phyloP scores from a whole-genome alignment of 1,140 invertebrate species.

The Atta texana region DNA sequence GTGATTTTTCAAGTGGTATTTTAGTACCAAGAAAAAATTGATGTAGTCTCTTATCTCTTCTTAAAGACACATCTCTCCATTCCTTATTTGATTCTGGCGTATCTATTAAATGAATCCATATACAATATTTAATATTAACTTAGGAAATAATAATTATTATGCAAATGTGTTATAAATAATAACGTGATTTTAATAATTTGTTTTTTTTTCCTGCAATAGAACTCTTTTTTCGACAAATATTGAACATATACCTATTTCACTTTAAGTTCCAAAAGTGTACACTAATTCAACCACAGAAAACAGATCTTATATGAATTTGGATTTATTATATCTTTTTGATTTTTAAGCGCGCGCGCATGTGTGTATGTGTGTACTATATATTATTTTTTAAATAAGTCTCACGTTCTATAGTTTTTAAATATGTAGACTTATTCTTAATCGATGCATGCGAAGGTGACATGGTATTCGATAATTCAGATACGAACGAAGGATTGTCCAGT shows the following conservation, averaged over 20 bases:
- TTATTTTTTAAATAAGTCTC: slow-evolving; percentile 52
- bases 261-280: too few species aligned
- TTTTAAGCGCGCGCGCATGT: background rate
- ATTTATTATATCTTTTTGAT: background rate
- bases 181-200: background rate
- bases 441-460: slow-evolving; percentile 74
- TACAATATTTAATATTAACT: background rate
- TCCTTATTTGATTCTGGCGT: slow-evolving; percentile 56
- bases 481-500: slow-evolving; percentile 80
- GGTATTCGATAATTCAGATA: slow-evolving; percentile 74
- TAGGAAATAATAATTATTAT: background rate
- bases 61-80: slow-evolving; percentile 55
- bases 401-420: slow-evolving; percentile 71
- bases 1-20: slow-evolving; percentile 91
- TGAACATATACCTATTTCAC: too few species aligned
- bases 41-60: slow-evolving; percentile 71
- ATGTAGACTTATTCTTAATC: slow-evolving; percentile 67
- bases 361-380: background rate
- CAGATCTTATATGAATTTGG: background rate
- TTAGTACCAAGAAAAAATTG: slow-evolving; percentile 82
- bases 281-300: too few species aligned
- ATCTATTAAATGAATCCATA: slow-evolving; percentile 38
- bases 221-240: too few species aligned
- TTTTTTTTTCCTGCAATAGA: too few species aligned
- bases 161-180: background rate